A percentile compares a stretch with the other conserved stretches of the same genome.
Conservation (phyloP, 92 coral and sea anemone genomes). For the Heliopora coerulea region DNA sequence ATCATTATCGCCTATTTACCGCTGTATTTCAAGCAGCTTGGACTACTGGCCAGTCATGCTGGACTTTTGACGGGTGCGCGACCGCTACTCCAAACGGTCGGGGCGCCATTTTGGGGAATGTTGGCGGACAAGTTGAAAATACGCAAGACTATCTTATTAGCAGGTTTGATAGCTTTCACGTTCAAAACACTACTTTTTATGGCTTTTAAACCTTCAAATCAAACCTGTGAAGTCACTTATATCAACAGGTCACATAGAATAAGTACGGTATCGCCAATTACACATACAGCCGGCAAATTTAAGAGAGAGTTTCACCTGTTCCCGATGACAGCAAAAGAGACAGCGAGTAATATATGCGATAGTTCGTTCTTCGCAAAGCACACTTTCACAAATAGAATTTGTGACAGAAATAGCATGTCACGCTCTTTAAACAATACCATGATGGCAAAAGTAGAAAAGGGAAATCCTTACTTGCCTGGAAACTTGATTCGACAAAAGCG, state of each 20-base stretch:
- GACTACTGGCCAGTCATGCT: conserved; percentile 48
- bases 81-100: conserved; percentile 47
- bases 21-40: conserved; percentile 55
- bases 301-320: conserved; percentile 28
- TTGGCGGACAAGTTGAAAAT: conserved; percentile 49
- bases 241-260: conserved; percentile 44
- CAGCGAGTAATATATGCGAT: conserved; percentile 37
- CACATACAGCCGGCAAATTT: conserved; percentile 14
- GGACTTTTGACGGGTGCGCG: conserved; percentile 52
- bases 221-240: conserved; percentile 71
- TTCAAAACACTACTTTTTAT: conserved; percentile 67
- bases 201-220: conserved; percentile 70
- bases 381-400: background rate
- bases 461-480: background rate
- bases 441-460: background rate
- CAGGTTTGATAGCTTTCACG: conserved; percentile 79
- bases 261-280: conserved; percentile 22
- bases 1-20: conserved; percentile 52
- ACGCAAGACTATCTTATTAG: conserved; percentile 45
- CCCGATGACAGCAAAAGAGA: conserved; percentile 28
- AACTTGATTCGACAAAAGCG: background rate
- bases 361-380: background rate
- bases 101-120: conserved; percentile 55
- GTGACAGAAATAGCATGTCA: background rate
- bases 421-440: background rate